Evolutionary conservation across 2,888 invertebrate species (phyloP).

Genomic region (Busseola fusca): DNA sequence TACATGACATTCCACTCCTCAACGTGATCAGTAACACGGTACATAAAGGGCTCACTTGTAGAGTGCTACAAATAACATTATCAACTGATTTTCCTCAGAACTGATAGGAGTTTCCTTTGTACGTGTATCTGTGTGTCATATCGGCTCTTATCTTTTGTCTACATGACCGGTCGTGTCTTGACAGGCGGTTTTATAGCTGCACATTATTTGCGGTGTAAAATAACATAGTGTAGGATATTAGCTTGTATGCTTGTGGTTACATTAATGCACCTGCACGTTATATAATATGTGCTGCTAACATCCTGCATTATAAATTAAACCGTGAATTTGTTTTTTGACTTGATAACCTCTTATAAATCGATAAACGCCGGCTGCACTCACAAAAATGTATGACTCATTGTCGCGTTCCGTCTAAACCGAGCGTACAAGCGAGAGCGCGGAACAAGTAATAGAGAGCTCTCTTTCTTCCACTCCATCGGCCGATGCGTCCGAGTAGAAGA

Average conservation of each 20-base stretch:
- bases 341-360: too few species aligned
- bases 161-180: slow-evolving; percentile 78
- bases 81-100: slow-evolving; percentile 73
- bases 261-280: slow-evolving; percentile 11
- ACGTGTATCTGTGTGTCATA: slow-evolving; percentile 61
- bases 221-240: slow-evolving; percentile 19
- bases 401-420: too few species aligned
- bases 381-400: too few species aligned
- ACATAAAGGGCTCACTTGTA: slow-evolving; percentile 42
- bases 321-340: background rate
- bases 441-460: too few species aligned
- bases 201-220: slow-evolving; percentile 55
- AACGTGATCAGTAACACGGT: slow-evolving; percentile 40
- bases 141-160: slow-evolving; percentile 73
- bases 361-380: too few species aligned
- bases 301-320: background rate
- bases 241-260: slow-evolving; percentile 34
- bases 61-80: slow-evolving; percentile 63
- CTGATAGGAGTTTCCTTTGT: slow-evolving; percentile 79
- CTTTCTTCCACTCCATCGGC: too few species aligned
- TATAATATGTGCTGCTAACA: background rate
- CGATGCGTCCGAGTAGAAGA: too few species aligned
- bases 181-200: slow-evolving; percentile 45
- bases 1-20: slow-evolving; percentile 13
- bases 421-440: too few species aligned